Conservation (phyloP, 2,113 vertebrate genomes). For the Delphinapterus leucas region DNA sequence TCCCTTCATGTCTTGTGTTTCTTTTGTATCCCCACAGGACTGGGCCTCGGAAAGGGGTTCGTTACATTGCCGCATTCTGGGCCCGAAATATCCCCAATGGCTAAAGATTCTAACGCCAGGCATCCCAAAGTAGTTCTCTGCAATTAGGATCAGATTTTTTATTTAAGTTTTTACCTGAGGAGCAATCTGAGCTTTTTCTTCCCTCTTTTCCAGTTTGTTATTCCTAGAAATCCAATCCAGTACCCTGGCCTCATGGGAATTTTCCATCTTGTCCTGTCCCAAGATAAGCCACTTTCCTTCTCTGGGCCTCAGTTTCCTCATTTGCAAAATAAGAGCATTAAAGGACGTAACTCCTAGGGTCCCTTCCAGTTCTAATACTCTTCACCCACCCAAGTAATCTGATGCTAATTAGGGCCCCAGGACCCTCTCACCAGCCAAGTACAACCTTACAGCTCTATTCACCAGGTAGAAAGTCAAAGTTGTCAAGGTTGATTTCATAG, state of each 20-base stretch:
- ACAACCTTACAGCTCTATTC: not conserved
- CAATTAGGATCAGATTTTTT: not conserved
- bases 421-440: not conserved
- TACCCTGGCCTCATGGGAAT: not conserved
- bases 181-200: not conserved
- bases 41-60: not conserved
- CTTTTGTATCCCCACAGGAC: not conserved
- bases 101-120: not conserved
- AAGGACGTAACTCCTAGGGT: too few relatives aligned
- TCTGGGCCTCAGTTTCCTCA: not conserved
- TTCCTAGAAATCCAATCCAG: not conserved
- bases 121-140: not conserved
- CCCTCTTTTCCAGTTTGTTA: not conserved
- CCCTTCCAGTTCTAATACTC: not conserved
- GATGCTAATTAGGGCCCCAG: not conserved
- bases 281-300: not conserved
- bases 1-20: not conserved
- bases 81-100: not conserved
- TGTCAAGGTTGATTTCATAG: not conserved
- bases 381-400: not conserved
- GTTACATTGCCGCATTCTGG: not conserved
- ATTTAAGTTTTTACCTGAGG: not conserved
- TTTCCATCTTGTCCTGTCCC: not conserved
- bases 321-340: not conserved
- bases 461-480: not conserved